Percentiles rank a stretch among this genome's conserved stretches.
Conservation (phyloP, 2,888 invertebrate genomes). For the Nephrocerus scutellatus region DNA sequence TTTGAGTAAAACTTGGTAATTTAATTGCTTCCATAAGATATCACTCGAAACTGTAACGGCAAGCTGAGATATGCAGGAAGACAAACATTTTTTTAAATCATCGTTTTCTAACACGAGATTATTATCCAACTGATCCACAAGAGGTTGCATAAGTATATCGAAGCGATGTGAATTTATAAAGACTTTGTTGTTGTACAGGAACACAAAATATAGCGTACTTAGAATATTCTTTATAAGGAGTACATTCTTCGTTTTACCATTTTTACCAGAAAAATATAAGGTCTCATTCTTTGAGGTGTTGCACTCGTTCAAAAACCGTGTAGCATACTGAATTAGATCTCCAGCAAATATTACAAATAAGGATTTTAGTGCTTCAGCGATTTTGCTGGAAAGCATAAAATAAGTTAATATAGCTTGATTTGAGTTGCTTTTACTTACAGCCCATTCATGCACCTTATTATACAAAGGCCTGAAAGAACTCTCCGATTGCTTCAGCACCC, state of each 20-base stretch:
- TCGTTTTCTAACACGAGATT: constrained; percentile 51
- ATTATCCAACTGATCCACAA: constrained; percentile 85
- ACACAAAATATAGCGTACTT: constrained; percentile 68
- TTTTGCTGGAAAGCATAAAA: constrained; percentile 62
- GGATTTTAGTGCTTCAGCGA: constrained; percentile 76
- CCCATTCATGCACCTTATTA: constrained; percentile 83
- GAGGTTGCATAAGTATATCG: constrained; percentile 73
- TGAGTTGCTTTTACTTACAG: constrained; percentile 50
- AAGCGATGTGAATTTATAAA: constrained; percentile 82
- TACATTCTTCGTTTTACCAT: too few species aligned
- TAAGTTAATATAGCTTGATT: constrained; percentile 58
- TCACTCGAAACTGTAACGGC: constrained; percentile 78
- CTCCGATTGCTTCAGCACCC: constrained; percentile 84
- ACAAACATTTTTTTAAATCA: constrained; percentile 56
- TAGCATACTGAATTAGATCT: constrained; percentile 67
- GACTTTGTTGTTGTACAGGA: constrained; percentile 73
- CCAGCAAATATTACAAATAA: constrained; percentile 86
- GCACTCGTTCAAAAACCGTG: constrained; percentile 62
- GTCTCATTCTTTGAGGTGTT: constrained; percentile 55
- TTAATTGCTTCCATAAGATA: constrained; percentile 80
- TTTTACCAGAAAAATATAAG: too few species aligned
- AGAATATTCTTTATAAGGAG: constrained; percentile 60
- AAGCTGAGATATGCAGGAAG: constrained; percentile 76
- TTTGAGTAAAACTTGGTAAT: constrained; percentile 84
- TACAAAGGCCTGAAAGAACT: constrained; percentile 82